phyloP scores from a whole-genome alignment of 2,888 invertebrate genomes.

The Athrips mouffetella region DNA sequence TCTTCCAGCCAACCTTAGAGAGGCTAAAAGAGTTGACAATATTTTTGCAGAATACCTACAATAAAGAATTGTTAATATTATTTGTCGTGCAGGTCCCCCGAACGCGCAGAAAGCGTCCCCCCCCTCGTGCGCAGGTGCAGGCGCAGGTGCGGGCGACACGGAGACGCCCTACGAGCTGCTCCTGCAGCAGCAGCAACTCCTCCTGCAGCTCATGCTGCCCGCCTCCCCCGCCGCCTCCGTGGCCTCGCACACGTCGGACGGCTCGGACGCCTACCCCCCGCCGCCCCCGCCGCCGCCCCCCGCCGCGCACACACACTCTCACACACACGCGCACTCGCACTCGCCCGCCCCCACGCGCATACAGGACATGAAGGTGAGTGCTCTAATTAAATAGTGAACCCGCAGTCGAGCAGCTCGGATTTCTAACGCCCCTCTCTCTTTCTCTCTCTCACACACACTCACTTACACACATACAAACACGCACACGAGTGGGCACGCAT shows the following conservation, averaged over 20 bases:
- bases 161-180: conserved; percentile 95
- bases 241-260: conserved; percentile 57
- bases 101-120: conserved; percentile 91
- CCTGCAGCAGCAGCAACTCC: conserved; percentile 95
- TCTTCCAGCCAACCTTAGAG: too few relatives aligned
- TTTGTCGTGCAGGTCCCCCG: conserved; percentile 83
- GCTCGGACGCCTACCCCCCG: conserved; percentile 57
- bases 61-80: not conserved
- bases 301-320: conserved; percentile 54
- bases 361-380: not conserved
- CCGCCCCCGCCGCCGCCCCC: conserved; percentile 74
- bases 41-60: too few relatives aligned
- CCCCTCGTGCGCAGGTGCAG: conserved; percentile 91
- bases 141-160: conserved; percentile 61
- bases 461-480: too few relatives aligned
- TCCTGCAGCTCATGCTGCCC: conserved; percentile 90
- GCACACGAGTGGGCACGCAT: too few relatives aligned
- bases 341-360: conserved; percentile 32
- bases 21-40: too few relatives aligned
- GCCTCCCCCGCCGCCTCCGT: conserved; percentile 75
- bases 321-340: conserved; percentile 72
- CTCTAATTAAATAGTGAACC: not conserved
- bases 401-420: not conserved
- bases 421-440: not conserved
- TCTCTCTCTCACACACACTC: too few relatives aligned